phyloP scores from a whole-genome alignment of 2,113 vertebrate genomes.

The Sardina pilchardus region DNA sequence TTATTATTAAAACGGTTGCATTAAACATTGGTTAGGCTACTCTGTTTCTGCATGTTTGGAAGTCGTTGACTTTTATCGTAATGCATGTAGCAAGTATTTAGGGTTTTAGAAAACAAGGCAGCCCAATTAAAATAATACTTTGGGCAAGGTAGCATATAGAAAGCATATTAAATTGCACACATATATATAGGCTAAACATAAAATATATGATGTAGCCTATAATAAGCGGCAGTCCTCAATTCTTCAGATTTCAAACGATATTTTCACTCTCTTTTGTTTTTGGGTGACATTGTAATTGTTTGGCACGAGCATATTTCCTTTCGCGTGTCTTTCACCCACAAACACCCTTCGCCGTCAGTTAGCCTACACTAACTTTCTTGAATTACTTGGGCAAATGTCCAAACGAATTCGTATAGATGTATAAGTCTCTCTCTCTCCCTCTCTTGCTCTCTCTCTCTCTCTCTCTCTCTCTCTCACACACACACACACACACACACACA shows the following conservation, averaged over 20 bases:
- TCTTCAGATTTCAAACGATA: neutral
- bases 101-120: too few species aligned
- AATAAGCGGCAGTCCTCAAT: neutral
- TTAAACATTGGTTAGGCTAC: too few species aligned
- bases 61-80: neutral
- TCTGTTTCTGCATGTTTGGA: neutral
- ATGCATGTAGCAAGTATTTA: neutral
- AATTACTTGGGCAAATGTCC: slow-evolving; percentile 32
- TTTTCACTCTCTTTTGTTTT: neutral
- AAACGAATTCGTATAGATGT: neutral
- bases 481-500: neutral
- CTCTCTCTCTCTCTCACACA: neutral
- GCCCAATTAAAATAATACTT: neutral
- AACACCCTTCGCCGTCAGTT: slow-evolving; percentile 29
- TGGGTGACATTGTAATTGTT: slow-evolving; percentile 5
- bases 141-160: neutral
- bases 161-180: neutral
- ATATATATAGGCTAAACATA: neutral
- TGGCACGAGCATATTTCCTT: neutral
- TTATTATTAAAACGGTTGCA: too few species aligned
- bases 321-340: neutral
- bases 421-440: neutral
- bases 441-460: neutral
- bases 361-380: neutral
- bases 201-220: too few species aligned